Conservation (phyloP, 2,888 invertebrate species). For the Aromia moschata region DNA sequence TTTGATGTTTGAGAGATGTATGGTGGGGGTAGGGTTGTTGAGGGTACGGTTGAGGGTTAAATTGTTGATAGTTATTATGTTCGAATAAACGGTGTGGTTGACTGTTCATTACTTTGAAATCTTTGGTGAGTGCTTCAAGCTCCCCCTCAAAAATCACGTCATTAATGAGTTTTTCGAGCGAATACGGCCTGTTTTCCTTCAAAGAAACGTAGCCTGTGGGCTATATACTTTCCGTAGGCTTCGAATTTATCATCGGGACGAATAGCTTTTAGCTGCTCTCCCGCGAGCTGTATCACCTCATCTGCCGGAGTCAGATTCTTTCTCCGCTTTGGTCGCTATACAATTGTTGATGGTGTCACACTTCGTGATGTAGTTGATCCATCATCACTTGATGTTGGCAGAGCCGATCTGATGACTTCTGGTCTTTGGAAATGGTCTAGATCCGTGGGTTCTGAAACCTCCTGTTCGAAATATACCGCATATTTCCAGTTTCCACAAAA, state of each 20-base stretch:
- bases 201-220: conserved; percentile 15
- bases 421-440: not conserved
- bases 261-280: conserved; percentile 9
- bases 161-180: conserved; percentile 19
- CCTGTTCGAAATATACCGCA: too few relatives aligned
- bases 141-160: conserved; percentile 22
- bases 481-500: too few relatives aligned
- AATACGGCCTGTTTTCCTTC: conserved; percentile 32
- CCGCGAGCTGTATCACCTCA: not conserved
- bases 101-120: conserved; percentile 20
- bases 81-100: conserved; percentile 20
- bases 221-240: conserved; percentile 14
- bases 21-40: conserved; percentile 15
- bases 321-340: conserved; percentile 1
- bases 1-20: conserved; percentile 20
- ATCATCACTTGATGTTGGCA: conserved; percentile 8
- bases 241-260: conserved; percentile 16
- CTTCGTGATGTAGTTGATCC: conserved; percentile 6
- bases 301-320: not conserved
- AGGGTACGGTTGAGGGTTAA: conserved; percentile 15
- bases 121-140: conserved; percentile 15
- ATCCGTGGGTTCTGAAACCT: conserved; percentile 6
- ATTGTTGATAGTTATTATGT: conserved; percentile 16
- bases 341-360: conserved; percentile 9
- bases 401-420: not conserved